These are phyloP conservation scores for Neria commutata DNA, from an alignment of 2,888 invertebrate genomes.

Conservation along the genomic window DNA sequence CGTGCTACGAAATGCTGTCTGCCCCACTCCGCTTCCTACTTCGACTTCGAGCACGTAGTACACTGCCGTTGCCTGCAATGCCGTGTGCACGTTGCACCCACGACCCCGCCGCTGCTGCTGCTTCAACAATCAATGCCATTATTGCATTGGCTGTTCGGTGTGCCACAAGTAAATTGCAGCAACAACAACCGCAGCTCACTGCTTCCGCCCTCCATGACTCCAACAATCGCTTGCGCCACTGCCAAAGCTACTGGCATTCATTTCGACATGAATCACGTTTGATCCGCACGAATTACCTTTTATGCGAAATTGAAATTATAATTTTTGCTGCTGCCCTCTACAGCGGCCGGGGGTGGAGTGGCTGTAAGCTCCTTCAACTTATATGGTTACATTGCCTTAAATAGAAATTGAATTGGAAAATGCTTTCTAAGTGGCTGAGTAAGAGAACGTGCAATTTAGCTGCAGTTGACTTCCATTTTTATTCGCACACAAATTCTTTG, in stretches of 20 bases:
- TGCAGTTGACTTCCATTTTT: too few relatives aligned
- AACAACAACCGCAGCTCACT: constrained; percentile 36
- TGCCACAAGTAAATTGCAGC: constrained; percentile 46
- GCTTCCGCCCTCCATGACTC: constrained; percentile 6
- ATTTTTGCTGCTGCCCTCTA: constrained; percentile 51
- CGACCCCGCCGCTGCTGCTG: background rate
- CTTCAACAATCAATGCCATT: background rate
- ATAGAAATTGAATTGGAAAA: too few relatives aligned
- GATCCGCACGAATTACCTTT: constrained; percentile 61
- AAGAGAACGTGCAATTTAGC: too few relatives aligned
- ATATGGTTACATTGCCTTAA: too few relatives aligned
- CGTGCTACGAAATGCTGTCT: background rate
- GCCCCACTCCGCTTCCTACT: background rate
- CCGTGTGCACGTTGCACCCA: background rate
- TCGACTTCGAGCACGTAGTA: background rate
- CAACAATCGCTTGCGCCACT: constrained; percentile 12
- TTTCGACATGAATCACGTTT: constrained; percentile 59
- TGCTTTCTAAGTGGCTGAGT: too few relatives aligned
- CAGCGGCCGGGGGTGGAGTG: too few relatives aligned
- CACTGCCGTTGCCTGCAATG: background rate
- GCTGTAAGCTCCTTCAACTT: too few relatives aligned
- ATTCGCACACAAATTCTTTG: too few relatives aligned
- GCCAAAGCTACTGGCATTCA: constrained; percentile 49
- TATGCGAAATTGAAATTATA: constrained; percentile 59
- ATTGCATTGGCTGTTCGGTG: constrained; percentile 33